Evolutionary conservation across 2,888 invertebrate genomes (phyloP), one percentile per base, ranked within the genome.

Genomic region (Sarcophaga rosellei): DNA sequence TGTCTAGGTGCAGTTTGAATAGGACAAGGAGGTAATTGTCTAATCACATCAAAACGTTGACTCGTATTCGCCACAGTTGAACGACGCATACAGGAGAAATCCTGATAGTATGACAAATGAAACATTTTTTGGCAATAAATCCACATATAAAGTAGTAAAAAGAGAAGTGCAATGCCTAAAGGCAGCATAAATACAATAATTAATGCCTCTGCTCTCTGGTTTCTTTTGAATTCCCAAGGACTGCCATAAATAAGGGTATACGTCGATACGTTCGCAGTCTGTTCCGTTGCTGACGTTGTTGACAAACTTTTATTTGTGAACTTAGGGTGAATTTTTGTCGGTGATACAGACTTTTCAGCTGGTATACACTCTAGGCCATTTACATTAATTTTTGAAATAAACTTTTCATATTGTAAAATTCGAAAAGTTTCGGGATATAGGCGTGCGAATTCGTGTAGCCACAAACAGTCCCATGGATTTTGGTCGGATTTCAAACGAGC

Each of bases 391-490:
- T 91, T 91, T 6, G 92, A 92, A 72, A 93, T 92, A 63, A 90
- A 93, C 57, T 93, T 93, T 62, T 92, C 90, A 75, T 93, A 93
- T 47, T 90, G 90, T 66, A 93, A 91, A 0, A 92, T 88, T 0
- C 91, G 91, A 82, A 92, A 93, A 45, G 91, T 89, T 62, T 92
- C 91, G 6, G 93, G 93, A 47, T 91, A 89, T 1, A 88, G 82
- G 47, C 91, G 90, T 1, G 91, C 91, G 47, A 92, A 90, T 21
- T 91, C 90, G 17, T 92, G 88, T 65, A 93, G 68, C 93, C 93
- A 93, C 82, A 90, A 89, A 53, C 93, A 93, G 72, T 91, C 91
- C 93, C 92, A 93, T 1, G 91, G 92, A 89, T 93, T 93, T 2
- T 84, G 89, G 86, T 92, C 91, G 79, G 92, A 91, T 8, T 88